These are phyloP conservation scores for Eospalax fontanierii DNA, from an alignment of 2,797 vertebrate species.

Conservation along the genomic window DNA sequence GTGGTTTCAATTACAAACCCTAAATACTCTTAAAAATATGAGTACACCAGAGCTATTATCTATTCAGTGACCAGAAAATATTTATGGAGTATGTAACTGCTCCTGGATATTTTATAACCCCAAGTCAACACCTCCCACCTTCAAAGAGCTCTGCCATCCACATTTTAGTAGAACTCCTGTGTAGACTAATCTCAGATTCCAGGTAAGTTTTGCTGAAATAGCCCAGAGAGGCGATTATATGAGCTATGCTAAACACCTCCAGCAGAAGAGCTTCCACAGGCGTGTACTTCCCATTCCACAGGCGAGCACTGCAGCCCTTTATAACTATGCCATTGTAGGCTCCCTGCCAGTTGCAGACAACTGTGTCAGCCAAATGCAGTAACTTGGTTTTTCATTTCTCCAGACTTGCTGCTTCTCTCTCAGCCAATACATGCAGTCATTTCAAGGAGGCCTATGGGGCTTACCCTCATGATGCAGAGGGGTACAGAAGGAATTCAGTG, in stretches of 20 bases:
- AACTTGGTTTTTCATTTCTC: conserved; percentile 46
- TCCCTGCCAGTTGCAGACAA: conserved; percentile 34
- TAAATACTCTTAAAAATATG: conserved; percentile 36
- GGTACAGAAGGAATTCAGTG: conserved; percentile 26
- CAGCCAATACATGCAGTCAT: conserved; percentile 3
- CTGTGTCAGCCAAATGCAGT: conserved; percentile 53
- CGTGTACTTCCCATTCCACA: conserved; percentile 5
- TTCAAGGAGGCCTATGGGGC: neutral
- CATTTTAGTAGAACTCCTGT: conserved; percentile 23
- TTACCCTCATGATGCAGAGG: neutral
- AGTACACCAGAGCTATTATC: neutral
- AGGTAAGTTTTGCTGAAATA: conserved; percentile 21
- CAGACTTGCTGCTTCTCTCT: neutral
- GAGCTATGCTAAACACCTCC: neutral
- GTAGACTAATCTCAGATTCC: neutral
- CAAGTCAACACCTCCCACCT: neutral
- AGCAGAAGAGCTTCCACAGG: neutral
- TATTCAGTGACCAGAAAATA: conserved; percentile 16
- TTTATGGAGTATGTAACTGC: neutral
- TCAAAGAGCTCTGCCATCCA: neutral
- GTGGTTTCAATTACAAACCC: conserved; percentile 1
- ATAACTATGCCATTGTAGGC: neutral
- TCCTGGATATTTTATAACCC: neutral
- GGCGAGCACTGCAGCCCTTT: neutral
- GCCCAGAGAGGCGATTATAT: conserved; percentile 8